Base-by-base conservation (phyloP, 2,797 vertebrate genomes). In the Distichodus sexfasciatus region DNA sequence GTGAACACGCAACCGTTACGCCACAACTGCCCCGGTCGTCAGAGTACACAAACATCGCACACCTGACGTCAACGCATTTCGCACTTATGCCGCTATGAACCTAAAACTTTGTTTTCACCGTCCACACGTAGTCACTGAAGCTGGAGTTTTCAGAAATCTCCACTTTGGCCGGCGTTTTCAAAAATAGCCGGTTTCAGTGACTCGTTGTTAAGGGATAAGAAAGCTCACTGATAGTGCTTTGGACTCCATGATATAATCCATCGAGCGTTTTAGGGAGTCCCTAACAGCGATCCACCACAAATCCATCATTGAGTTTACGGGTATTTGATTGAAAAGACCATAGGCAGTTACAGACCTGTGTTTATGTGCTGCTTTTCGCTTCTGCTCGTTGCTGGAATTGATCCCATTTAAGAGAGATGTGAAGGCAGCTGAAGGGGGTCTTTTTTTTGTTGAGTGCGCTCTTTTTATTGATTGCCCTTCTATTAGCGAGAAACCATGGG, bases 401-500 rank as follows among this genome's bases (percentile, higher is more conserved):
- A 43, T 54, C n/a, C 11, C 63, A 43, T 50, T 44, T 55, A 55
- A 66, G 19, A 43, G 50, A 55, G 38, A 55, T 33, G 38, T 66
- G 47, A 65, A 50, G 44, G 26, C 50, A 66, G 36, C 50, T 23
- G 29, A 11, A 21, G 26, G 17, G 3, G 46, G 11, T 3, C 38
- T n/a, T 36, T 55, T 66, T 58, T 66, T 54, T 55, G 26, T 66
- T 43, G 38, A 43, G 50, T 55, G 50, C 17, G 11, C 47, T 28
- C 1, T 26, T 44, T 66, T 55, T 44, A 66, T 55, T 66, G 50
- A 66, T 66, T 55, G 19, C 28, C 8, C n/a, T 38, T 44, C 50
- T 55, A 6, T 44, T 54, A 44, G 11, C 7, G 23, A 21, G 60
- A 44, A 41, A 48, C 43, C 33, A 33, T 33, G 15, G 6, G 24